Evolutionary conservation across 2,797 vertebrate genomes (phyloP), one percentile per base, ranked within the genome.

Genomic region (Discoglossus pictus): DNA sequence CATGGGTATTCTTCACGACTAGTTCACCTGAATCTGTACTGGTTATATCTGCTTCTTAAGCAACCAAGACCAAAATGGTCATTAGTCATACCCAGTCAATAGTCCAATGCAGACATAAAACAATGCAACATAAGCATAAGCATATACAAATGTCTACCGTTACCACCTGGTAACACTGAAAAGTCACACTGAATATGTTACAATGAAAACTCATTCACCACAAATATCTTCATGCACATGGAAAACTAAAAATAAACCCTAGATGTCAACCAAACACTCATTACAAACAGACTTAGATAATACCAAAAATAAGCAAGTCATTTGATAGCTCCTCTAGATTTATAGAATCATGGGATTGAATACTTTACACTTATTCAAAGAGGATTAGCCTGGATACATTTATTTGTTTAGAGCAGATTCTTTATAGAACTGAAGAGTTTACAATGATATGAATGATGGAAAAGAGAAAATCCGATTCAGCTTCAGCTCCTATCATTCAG

Each of bases 311-410:
- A 83, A 82, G 79, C 73, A 82, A 61, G 73, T 73, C 78, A 80
- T 87, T 83, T 88, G 78, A 85, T 77, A 83, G 76, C 79, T 75
- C 74, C 55, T 61, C 66, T 79, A 75, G 80, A 80, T 84, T 85
- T 83, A 82, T 69, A 80, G 80, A 83, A 83, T 80, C 72, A 69
- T 68, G 63, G 73, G 81, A 85, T 85, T 87, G 83, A 81, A 78
- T 81, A 71, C 79, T 86, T 86, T 85, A 80, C 75, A 79, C 80
- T 82, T 82, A 84, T 77, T 84, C 75, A 81, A 81, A 84, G 81
- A 80, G 78, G 79, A 86, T 85, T 85, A 84, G 78, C 78, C 81
- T 75, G 69, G 76, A 82, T 85, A 84, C 74, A 75, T 81, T 82
- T 82, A 79, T 84, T 82, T 83, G 83, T 83, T 85, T 86, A 81